Evolutionary conservation across 2,888 invertebrate genomes (phyloP), one percentile per base, ranked within the genome.

Genomic region (Tetranychus truncatus): DNA sequence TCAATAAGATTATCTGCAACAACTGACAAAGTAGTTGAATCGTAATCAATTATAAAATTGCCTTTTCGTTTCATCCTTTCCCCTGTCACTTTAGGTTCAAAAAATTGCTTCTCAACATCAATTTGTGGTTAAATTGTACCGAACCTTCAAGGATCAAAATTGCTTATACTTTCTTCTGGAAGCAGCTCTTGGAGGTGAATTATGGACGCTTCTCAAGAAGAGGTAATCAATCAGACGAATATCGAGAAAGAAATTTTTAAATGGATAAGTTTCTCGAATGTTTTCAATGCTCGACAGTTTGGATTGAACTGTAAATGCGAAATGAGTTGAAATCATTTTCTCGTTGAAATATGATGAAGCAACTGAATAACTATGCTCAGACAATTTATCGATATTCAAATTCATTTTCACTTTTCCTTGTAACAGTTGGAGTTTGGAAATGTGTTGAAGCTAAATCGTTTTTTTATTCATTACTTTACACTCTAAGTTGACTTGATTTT

Each of bases 131-230:
- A 92, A 93, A 81, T 84, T 96, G 76, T 93, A 89, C 83, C 89
- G 89, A 80, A 96, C 95, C 1, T 95, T 89, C 83, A 90, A 90
- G 81, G 95, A 96, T 83, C 87, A 87, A 76, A 94, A 93, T 82
- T 94, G 90, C 82, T 89, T 96, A 1, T 96, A 95, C 82, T 93
- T 95, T 85, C 84, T 96, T 73, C 91, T 96, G 90, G 96, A 96
- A 84, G 89, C 91, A 0, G 92, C 95, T 80, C 86, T 96, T 74
- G 95, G 95, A 1, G 95, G 95, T 1, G 95, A 95, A 82, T 88
- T 96, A 15, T 96, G 94, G 92, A 92, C 92, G 1, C 88, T 94
- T n/a, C 86, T 95, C 78, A 89, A 95, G 80, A 90, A 90, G 81
- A 88, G 90, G 80, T 83, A 78, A 76, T 78, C 74, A 18, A 34